Evolutionary conservation across 2,113 vertebrate species (phyloP), one percentile per base, ranked within the genome.

Genomic region (Nettapus auritus): DNA sequence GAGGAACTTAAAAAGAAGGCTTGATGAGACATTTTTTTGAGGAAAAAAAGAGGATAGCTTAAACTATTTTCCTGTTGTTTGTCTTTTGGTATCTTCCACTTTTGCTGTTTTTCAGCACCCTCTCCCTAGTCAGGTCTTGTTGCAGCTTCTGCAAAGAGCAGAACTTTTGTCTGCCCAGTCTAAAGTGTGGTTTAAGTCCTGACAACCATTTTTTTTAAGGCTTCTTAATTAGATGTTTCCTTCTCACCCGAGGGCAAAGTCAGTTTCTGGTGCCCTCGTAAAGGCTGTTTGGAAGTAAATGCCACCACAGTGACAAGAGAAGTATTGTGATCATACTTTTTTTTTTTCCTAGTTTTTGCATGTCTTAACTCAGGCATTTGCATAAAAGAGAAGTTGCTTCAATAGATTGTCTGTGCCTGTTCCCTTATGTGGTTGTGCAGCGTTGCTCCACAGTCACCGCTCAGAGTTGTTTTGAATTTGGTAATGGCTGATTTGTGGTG

Each of bases 221-320:
- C 34, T 87, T 6, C 23, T 79, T 94, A 82, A 90, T 94, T 60
- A 91, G 86, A 75, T 79, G 57, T 86, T 90, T 88, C 73, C 73
- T 90, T 75, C 88, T 92, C 76, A 56, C 73, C 56, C 73, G 42
- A 36, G 0, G 3, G 88, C 93, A 84, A 71, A 94, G 48, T 48
- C 73, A 67, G 52, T 36, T 83, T 59, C 71, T 86, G 76, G 68
- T 92, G 82, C 73, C 62, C n/a, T 88, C 0, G 0, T 82, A 86
- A 90, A 90, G 73, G 38, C 86, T 78, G 57, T 8, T 48, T 77
- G 60, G 64, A 67, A 53, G 21, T 36, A 71, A 79, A 64, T 86
- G 76, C 74, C 88, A 75, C 91, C 73, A 56, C 52, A 44, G 48
- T 60, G 79, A 88, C 88, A 82, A 62, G 75, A 28, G 75, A 50